Evolutionary conservation across 2,113 vertebrate genomes (phyloP).

Genomic region (Phodopus roborovskii): DNA sequence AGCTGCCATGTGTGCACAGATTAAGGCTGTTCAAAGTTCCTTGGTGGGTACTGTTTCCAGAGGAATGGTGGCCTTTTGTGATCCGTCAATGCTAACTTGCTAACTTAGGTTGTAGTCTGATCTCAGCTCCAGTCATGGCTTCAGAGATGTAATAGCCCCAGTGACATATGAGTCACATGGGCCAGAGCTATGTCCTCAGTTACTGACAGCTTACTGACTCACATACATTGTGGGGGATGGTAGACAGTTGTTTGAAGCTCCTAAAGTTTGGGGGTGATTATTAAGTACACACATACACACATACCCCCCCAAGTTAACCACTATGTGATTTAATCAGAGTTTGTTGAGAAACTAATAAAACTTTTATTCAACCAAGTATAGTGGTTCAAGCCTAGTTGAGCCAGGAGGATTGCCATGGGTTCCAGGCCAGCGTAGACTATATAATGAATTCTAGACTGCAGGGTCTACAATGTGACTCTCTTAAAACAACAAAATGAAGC

Average conservation of each 20-base stretch:
- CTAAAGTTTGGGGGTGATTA: background rate
- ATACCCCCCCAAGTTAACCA: too few relatives aligned
- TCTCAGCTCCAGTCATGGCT: background rate
- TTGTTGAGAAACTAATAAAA: constrained; percentile 26
- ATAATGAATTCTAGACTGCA: background rate
- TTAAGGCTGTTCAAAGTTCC: background rate
- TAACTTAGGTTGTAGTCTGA: background rate
- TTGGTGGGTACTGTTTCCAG: background rate
- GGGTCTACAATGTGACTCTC: background rate
- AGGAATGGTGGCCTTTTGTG: background rate
- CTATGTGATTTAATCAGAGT: background rate
- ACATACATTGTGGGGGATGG: background rate
- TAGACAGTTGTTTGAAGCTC: background rate
- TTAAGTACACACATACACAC: too few relatives aligned
- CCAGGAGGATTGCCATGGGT: background rate
- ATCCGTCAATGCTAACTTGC: background rate
- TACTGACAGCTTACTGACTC: background rate
- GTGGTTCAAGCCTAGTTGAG: background rate
- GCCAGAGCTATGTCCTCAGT: background rate
- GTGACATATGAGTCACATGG: background rate
- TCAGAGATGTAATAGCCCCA: background rate
- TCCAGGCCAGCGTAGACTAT: background rate
- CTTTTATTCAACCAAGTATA: background rate
- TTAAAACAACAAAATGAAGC: background rate
- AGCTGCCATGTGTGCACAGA: background rate